phyloP scores from a whole-genome alignment of 1,140 invertebrate species.

The Scaptomyza pallida region DNA sequence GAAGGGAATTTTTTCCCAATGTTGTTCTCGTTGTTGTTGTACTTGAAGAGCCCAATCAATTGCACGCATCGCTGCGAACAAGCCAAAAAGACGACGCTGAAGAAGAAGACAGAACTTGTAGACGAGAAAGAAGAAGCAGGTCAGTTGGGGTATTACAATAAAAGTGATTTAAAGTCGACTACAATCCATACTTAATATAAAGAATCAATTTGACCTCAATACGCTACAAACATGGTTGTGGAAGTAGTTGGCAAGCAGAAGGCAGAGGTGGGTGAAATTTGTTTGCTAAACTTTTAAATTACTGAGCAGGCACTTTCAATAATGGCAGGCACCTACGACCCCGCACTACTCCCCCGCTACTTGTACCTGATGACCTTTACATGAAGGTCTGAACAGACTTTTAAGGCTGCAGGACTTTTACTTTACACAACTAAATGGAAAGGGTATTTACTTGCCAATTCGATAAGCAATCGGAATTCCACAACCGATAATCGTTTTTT shows the following conservation, averaged over 20 bases:
- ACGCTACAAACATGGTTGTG: slow-evolving; percentile 46
- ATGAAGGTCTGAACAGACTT: slow-evolving; percentile 11
- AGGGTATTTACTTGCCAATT: too few species aligned
- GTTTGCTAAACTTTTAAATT: slow-evolving; percentile 72
- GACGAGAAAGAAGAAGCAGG: slow-evolving; percentile 5
- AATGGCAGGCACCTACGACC: slow-evolving; percentile 36
- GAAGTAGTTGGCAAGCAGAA: neutral
- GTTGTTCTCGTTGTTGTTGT: slow-evolving; percentile 3
- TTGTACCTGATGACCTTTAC: neutral
- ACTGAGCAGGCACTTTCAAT: slow-evolving; percentile 77
- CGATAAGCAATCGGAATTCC: too few species aligned
- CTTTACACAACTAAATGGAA: too few species aligned
- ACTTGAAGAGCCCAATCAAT: slow-evolving; percentile 64
- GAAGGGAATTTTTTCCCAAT: slow-evolving; percentile 42
- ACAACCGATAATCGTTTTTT: too few species aligned
- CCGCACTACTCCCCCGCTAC: slow-evolving; percentile 3
- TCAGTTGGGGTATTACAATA: slow-evolving; percentile 35
- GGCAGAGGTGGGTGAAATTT: neutral
- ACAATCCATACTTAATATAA: slow-evolving; percentile 63
- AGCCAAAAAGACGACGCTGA: slow-evolving; percentile 11
- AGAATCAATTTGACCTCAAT: slow-evolving; percentile 77
- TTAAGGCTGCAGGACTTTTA: slow-evolving; percentile 32
- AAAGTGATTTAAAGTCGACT: slow-evolving; percentile 61
- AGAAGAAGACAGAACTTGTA: neutral
- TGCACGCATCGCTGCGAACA: slow-evolving; percentile 61